Percentiles rank a stretch among this genome's conserved stretches.
These are phyloP conservation scores for Corythaeola cristata DNA, from an alignment of 2,113 vertebrate genomes.

Conservation along the genomic window DNA sequence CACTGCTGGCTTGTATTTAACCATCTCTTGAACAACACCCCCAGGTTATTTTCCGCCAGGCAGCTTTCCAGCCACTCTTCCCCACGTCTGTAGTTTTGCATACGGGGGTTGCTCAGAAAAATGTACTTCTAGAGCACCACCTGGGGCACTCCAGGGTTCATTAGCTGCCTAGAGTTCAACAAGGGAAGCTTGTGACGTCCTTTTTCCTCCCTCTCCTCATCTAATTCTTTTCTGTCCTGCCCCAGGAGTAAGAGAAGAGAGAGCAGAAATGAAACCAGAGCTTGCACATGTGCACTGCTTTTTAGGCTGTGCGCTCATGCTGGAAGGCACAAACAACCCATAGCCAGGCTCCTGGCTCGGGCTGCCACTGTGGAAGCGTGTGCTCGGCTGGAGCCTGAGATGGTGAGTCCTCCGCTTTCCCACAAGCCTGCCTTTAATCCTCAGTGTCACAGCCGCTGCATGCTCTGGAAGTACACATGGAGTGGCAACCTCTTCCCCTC, in stretches of 20 bases:
- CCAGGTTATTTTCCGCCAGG: neutral
- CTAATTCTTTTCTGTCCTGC: neutral
- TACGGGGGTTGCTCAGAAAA: neutral
- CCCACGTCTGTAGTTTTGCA: neutral
- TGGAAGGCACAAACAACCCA: rapidly evolving
- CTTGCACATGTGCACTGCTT: neutral
- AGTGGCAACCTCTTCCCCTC: neutral
- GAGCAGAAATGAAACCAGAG: neutral
- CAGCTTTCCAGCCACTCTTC: neutral
- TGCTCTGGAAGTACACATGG: neutral
- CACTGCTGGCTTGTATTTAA: neutral
- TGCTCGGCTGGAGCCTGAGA: rapidly evolving
- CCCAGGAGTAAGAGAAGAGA: neutral
- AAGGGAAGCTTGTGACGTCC: rapidly evolving
- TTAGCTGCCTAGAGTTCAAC: neutral
- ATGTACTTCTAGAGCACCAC: neutral
- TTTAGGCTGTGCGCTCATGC: neutral
- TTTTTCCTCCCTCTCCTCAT: neutral
- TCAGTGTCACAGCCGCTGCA: neutral
- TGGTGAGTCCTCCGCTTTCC: neutral
- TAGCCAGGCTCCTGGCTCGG: neutral
- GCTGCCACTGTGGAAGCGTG: neutral
- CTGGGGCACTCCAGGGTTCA: neutral
- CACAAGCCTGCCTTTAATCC: neutral
- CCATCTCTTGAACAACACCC: rapidly evolving